Base-by-base conservation (phyloP, 2,797 vertebrate species). In the Buphagus erythrorhynchus region DNA sequence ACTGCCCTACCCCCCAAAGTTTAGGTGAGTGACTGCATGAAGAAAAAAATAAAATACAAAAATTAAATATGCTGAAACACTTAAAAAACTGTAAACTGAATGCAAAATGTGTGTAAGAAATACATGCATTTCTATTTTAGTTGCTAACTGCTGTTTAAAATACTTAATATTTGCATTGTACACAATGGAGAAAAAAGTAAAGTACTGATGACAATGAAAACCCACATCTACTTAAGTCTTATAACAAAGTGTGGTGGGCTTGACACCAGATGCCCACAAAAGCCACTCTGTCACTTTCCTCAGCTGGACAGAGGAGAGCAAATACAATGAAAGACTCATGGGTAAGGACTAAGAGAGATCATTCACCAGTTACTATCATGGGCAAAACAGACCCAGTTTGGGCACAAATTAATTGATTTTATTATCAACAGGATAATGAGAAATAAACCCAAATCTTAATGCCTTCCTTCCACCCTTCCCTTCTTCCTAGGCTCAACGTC, bases 201-300 rank as follows among this genome's bases (percentile, higher is more conserved):
- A 63, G 33, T 16, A 45, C 19, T 5, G 10, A 43, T 43, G 31
- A 42, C 18, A 80, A 35, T 14, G 13, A 59, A 46, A 67, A 85
- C 3, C 24, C 7, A 42, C 15, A 42, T 0, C 6, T 38, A 24
- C 9, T 49, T n/a, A 48, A 59, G 11, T 61, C 22, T 65, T 38
- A 5, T 1, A 11, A 0, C 0, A 5, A 83, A 36, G 18, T 35
- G 43, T 17, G 16, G 36, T 28, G 43, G 48, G 20, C 55, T 74
- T 59, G 55, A 35, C 21, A 61, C 11, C 25, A 55, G 29, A 33
- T 24, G 13, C 15, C 55, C 29, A 35, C n/a, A 16, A 68, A 72
- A 90, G 46, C 16, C 13, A 11, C 20, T 33, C n/a, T 38, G 15
- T 19, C 42, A 14, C n/a, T 19, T 29, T 57, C 25, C 21, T 24